A percentile compares a stretch with the other conserved stretches of the same genome.
Conservation (phyloP, 1,140 invertebrate genomes). For the Stegodyphus dumicola region DNA sequence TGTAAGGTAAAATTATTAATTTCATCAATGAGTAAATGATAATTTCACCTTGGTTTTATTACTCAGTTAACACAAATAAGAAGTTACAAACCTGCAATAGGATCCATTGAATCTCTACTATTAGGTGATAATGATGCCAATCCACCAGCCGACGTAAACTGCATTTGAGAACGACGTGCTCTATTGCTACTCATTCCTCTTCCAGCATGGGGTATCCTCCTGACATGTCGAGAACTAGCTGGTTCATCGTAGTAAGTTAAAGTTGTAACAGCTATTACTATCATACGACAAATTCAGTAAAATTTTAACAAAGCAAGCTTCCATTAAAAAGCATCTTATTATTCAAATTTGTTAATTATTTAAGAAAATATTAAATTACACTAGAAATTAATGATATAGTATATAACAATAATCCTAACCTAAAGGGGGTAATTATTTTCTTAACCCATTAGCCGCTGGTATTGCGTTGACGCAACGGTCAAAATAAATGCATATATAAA, state of each 20-base stretch:
- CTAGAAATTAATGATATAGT: background rate
- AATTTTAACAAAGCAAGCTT: too few relatives aligned
- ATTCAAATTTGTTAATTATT: background rate
- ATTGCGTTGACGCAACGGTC: too few relatives aligned
- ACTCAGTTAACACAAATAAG: background rate
- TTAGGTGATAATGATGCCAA: conserved; percentile 81
- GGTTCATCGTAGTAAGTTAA: conserved; percentile 80
- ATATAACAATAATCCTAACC: background rate
- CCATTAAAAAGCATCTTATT: background rate
- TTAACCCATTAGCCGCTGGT: too few relatives aligned
- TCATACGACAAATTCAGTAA: too few relatives aligned
- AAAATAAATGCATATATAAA: too few relatives aligned
- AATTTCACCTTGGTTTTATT: too few relatives aligned
- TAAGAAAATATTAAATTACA: background rate
- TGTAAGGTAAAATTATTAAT: too few relatives aligned
- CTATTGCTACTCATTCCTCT: conserved; percentile 81
- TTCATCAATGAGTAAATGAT: too few relatives aligned
- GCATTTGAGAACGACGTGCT: conserved; percentile 86
- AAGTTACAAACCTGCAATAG: conserved; percentile 75
- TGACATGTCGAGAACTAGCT: conserved; percentile 78
- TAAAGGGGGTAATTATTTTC: too few relatives aligned
- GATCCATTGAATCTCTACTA: conserved; percentile 87
- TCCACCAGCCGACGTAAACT: conserved; percentile 81
- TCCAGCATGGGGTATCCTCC: conserved; percentile 85
- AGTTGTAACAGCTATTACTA: too few relatives aligned